These are phyloP conservation scores for Gryllus longicercus DNA, from an alignment of 2,888 invertebrate genomes.

Conservation along the genomic window DNA sequence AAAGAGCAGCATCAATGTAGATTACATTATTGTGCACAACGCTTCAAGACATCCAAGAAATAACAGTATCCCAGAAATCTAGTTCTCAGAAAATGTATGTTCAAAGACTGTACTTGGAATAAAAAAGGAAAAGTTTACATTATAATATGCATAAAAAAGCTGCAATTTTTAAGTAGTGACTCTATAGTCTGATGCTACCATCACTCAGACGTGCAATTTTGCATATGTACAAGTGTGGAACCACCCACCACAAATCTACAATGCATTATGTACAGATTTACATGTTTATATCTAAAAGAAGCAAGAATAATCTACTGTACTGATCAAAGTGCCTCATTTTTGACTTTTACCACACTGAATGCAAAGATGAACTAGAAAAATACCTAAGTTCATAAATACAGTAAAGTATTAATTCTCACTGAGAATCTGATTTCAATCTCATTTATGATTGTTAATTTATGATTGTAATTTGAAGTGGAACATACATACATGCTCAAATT, in stretches of 20 bases:
- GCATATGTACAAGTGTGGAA: background rate
- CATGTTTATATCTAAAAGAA: background rate
- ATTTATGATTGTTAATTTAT: background rate
- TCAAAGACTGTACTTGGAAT: too few relatives aligned
- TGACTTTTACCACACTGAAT: background rate
- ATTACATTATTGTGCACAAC: too few relatives aligned
- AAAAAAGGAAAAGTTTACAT: too few relatives aligned
- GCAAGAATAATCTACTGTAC: background rate
- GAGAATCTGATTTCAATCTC: background rate
- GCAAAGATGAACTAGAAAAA: slow-evolving; percentile 7
- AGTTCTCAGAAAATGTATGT: too few relatives aligned
- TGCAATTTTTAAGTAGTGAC: too few relatives aligned
- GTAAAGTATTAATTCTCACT: slow-evolving; percentile 8
- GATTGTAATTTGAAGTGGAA: slow-evolving; percentile 11
- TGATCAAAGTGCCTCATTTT: background rate
- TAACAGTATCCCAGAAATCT: too few relatives aligned
- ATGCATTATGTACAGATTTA: slow-evolving; percentile 1
- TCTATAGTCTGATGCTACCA: background rate
- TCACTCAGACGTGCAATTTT: background rate
- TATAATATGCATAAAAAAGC: too few relatives aligned
- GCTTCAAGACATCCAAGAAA: too few relatives aligned
- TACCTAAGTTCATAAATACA: background rate
- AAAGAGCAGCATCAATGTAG: too few relatives aligned
- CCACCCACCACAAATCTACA: background rate
- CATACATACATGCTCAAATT: slow-evolving; percentile 3